Percentiles rank a stretch among this genome's conserved stretches.
phyloP scores from a whole-genome alignment of 2,113 vertebrate genomes.

The Cryptotis parvus region DNA sequence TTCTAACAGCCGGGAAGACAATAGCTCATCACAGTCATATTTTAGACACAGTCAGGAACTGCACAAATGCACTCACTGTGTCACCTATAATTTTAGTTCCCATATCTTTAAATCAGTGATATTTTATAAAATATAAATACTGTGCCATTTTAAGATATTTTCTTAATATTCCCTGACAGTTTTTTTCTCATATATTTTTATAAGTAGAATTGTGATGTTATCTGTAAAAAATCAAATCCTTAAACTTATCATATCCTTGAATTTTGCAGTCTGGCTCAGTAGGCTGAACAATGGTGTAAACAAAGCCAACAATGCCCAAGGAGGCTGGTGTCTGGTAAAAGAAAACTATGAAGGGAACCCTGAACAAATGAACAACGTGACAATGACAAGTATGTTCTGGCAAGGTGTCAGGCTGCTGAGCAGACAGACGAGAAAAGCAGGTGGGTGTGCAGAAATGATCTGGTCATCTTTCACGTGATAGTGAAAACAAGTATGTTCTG shows the following conservation, averaged over 20 bases:
- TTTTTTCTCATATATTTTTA: background rate
- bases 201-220: slow-evolving; percentile 12
- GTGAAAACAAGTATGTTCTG: too few species aligned
- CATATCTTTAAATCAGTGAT: slow-evolving; percentile 47
- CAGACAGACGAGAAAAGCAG: slow-evolving; percentile 7
- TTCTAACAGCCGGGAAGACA: background rate
- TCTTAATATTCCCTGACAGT: slow-evolving; percentile 38
- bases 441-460: background rate
- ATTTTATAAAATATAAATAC: slow-evolving; percentile 41
- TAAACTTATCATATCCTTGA: slow-evolving; percentile 2
- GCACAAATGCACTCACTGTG: too few species aligned
- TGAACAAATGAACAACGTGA: slow-evolving; percentile 1
- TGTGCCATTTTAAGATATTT: background rate
- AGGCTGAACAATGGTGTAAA: background rate
- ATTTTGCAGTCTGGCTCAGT: background rate
- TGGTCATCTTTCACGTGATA: background rate
- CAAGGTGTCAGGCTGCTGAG: background rate
- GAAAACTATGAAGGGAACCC: background rate
- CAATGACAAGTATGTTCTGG: background rate
- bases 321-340: background rate
- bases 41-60: background rate
- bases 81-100: background rate
- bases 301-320: slow-evolving; percentile 37
- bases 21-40: slow-evolving; percentile 6
- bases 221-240: slow-evolving; percentile 11